Percentiles rank a stretch among this genome's conserved stretches.
phyloP scores from a whole-genome alignment of 2,113 vertebrate genomes.

The Dasypus novemcinctus region DNA sequence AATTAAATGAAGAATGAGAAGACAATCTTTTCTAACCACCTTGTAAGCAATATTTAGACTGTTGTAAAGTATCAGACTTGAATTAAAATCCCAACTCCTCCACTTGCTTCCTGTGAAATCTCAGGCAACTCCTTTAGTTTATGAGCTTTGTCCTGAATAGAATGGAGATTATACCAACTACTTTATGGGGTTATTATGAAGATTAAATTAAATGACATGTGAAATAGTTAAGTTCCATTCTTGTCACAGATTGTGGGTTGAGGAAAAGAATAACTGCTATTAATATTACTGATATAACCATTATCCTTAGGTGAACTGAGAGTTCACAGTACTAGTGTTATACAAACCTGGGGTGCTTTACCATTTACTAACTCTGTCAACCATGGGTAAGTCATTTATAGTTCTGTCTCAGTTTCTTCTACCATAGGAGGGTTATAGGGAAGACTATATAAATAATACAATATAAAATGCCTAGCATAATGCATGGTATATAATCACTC shows the following conservation, averaged over 20 bases:
- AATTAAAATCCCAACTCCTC: conserved; percentile 3
- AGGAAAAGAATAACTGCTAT: not conserved
- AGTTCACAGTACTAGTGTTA: not conserved
- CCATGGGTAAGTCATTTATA: not conserved
- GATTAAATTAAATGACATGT: not conserved
- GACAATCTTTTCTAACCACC: not conserved
- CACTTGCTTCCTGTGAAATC: conserved; percentile 13
- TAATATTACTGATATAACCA: not conserved
- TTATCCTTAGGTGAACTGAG: not conserved
- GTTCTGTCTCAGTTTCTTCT: not conserved
- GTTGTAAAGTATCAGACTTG: not conserved
- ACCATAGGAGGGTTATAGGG: not conserved
- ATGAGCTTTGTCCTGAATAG: not conserved
- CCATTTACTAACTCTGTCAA: not conserved
- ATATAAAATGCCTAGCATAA: not conserved
- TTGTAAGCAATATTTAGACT: not conserved
- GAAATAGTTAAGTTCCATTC: not conserved
- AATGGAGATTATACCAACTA: not conserved
- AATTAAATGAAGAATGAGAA: conserved; percentile 19
- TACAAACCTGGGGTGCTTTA: not conserved
- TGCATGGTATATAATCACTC: not conserved
- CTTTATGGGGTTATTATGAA: not conserved
- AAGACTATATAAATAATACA: not conserved
- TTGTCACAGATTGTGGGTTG: not conserved
- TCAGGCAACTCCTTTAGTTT: not conserved